These are phyloP conservation scores for Drosophila ogumai DNA, from an alignment of 1,140 invertebrate species.

Conservation along the genomic window DNA sequence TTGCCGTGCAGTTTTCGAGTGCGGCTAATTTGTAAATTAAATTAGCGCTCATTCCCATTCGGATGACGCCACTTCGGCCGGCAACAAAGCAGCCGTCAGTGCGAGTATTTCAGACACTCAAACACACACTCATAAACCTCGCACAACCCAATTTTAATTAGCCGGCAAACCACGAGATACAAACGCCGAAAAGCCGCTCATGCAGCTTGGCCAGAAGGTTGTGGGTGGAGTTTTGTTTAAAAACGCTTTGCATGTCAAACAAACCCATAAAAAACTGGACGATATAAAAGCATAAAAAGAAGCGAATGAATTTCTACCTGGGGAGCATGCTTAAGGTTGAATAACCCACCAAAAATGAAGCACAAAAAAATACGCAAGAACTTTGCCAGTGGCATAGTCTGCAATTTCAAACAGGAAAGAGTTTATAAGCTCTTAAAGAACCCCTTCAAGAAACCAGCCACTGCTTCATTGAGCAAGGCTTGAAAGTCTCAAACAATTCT, in stretches of 20 bases:
- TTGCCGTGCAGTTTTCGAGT: slow-evolving; percentile 42
- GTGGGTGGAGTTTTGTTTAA: slow-evolving; percentile 26
- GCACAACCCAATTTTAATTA: slow-evolving; percentile 64
- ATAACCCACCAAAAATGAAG: slow-evolving; percentile 23
- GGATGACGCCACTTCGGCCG: slow-evolving; percentile 55
- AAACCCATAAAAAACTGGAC: slow-evolving; percentile 42
- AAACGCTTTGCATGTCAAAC: slow-evolving; percentile 63
- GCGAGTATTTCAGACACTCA: slow-evolving; percentile 15
- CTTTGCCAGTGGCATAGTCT: slow-evolving; percentile 6
- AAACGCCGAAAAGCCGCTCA: slow-evolving; percentile 24
- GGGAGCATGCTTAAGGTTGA: slow-evolving; percentile 33
- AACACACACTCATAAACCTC: slow-evolving; percentile 33
- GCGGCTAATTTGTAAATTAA: slow-evolving; percentile 76
- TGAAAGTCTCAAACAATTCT: slow-evolving; percentile 25
- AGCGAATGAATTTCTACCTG: slow-evolving; percentile 40
- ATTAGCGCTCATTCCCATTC: slow-evolving; percentile 75
- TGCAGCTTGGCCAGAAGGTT: slow-evolving; percentile 10
- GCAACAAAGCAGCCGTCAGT: slow-evolving; percentile 67
- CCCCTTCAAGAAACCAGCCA: not conserved
- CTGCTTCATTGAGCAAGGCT: slow-evolving; percentile 2
- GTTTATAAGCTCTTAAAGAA: not conserved
- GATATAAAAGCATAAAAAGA: slow-evolving; percentile 47
- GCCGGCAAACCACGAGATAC: slow-evolving; percentile 34
- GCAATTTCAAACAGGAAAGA: not conserved
- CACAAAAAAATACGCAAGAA: not conserved